Evolutionary conservation across 1,140 invertebrate species (phyloP), one percentile per base, ranked within the genome.

Genomic region (Trypoxylus dichotomus): DNA sequence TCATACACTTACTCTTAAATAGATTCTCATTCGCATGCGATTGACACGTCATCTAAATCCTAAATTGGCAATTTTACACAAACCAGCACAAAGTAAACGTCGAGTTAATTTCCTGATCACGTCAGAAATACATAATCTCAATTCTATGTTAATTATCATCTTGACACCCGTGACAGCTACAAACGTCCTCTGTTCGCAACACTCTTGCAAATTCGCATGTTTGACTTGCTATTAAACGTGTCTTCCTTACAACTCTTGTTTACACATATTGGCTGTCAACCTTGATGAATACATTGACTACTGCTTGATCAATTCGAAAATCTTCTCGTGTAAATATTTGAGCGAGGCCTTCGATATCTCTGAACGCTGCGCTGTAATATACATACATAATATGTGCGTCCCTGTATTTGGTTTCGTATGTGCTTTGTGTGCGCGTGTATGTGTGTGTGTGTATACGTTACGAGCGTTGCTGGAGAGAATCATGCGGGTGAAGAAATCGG

Each of bases 401-500:
- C 43, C 43, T 19, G 60, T 63, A 63, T 63, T 63, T 24, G 13
- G 32, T 37, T 63, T 19, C n/a, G 13, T 47, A 47, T 47, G 43
- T 47, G 15, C 43, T 15, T n/a, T n/a, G n/a, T n/a, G n/a, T n/a
- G n/a, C 13, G 15, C 2, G n/a, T 13, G n/a, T 47, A 11, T 13
- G 43, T 47, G 1, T 13, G n/a, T 47, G n/a, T 47, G 43, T 47
- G 43, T 47, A 13, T 6, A 15, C 32, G 32, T 0, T 37, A 8
- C 32, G 11, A 47, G n/a, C 43, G 43, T 47, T 6, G 60, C 60
- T 11, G 21, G 60, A 63, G 60, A 63, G 60, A 63, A 25, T 27
- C 60, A 27, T 63, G 25, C 60, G 71, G 37, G 71, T 73, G 71
- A 73, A 73, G 71, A 73, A 73, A 73, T 42, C 71, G 37, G 71